These are phyloP conservation scores for Acronicta aceris DNA, from an alignment of 2,888 invertebrate genomes.

Conservation along the genomic window DNA sequence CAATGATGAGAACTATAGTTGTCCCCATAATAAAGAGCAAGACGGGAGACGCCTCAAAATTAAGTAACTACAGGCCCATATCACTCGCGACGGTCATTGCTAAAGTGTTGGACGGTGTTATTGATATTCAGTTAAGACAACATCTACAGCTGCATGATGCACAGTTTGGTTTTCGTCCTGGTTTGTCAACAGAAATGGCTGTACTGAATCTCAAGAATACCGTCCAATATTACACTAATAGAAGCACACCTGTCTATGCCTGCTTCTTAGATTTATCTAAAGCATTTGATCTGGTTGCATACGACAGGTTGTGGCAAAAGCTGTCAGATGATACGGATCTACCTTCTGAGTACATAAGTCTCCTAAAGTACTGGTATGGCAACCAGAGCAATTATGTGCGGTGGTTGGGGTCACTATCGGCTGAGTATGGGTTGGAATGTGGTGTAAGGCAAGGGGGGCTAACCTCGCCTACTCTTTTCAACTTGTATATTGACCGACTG, in stretches of 20 bases:
- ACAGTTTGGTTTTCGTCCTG: constrained; percentile 1
- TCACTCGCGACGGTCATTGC: not conserved
- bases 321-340: not conserved
- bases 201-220: not conserved
- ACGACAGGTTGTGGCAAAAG: not conserved
- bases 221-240: not conserved
- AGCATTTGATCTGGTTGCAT: not conserved
- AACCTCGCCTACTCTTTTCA: not conserved
- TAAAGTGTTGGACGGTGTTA: not conserved
- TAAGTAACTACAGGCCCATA: constrained; percentile 1
- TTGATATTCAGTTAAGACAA: not conserved
- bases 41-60: not conserved
- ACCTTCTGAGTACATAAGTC: not conserved
- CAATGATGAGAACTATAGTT: not conserved
- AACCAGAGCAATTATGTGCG: not conserved
- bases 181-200: constrained; percentile 1
- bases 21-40: constrained; percentile 3
- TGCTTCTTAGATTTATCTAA: no score
- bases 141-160: not conserved
- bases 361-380: constrained; percentile 1
- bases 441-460: not conserved
- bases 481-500: not conserved
- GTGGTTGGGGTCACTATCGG: not conserved
- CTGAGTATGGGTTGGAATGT: not conserved
- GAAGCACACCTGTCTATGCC: no score